Percentiles rank a stretch among this genome's conserved stretches.
Conservation (phyloP, 2,113 vertebrate species). For the Pelvicachromis taeniatus region DNA sequence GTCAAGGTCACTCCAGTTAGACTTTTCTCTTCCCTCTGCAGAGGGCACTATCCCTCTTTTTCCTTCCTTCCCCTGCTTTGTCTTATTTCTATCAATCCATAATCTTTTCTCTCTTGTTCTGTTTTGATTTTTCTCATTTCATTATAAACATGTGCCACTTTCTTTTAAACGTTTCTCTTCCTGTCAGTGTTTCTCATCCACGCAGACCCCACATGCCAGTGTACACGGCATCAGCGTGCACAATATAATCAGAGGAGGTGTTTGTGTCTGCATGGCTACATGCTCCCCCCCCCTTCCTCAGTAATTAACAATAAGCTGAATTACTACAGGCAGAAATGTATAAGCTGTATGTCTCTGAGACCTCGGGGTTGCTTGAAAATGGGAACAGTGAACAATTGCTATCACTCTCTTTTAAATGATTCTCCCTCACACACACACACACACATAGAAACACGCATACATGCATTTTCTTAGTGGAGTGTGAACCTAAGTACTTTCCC, state of each 20-base stretch:
- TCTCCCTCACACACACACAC: neutral
- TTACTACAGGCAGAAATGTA: neutral
- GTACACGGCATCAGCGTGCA: neutral
- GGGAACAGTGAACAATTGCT: neutral
- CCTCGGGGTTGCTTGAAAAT: neutral
- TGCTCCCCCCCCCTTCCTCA: neutral
- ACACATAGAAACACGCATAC: neutral
- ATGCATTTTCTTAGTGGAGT: neutral
- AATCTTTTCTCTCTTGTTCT: neutral
- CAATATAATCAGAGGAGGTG: slow-evolving; percentile 27
- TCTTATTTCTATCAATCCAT: slow-evolving; percentile 6
- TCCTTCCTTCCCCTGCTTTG: neutral
- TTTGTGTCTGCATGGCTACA: slow-evolving; percentile 5
- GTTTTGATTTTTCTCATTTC: neutral
- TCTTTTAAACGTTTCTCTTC: neutral
- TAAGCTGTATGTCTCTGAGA: neutral
- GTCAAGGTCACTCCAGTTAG: slow-evolving; percentile 8
- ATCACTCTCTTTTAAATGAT: neutral
- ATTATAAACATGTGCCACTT: neutral
- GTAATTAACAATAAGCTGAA: neutral
- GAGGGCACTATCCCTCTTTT: slow-evolving; percentile 57
- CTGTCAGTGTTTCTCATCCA: neutral
- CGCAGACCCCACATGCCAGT: neutral
- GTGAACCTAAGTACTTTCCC: neutral
- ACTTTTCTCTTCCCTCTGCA: slow-evolving; percentile 44